These are phyloP conservation scores for Cochlearius cochlearius DNA, from an alignment of 2,113 vertebrate species.

Conservation along the genomic window DNA sequence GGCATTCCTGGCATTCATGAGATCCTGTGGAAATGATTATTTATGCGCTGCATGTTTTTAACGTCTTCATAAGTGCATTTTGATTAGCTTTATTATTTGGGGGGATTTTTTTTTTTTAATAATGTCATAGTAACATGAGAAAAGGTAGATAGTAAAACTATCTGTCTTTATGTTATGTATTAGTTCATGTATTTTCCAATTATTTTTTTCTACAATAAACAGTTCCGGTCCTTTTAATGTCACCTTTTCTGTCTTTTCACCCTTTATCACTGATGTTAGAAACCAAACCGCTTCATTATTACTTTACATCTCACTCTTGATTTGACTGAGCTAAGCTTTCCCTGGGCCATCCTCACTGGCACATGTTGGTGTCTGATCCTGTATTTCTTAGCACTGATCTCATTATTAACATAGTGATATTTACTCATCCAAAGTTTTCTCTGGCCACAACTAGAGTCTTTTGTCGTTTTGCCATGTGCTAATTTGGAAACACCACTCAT, in stretches of 20 bases:
- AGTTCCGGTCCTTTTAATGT: background rate
- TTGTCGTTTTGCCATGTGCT: background rate
- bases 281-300: background rate
- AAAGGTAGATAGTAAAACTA: background rate
- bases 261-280: background rate
- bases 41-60: background rate
- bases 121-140: background rate
- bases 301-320: background rate
- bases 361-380: too few relatives aligned
- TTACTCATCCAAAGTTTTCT: background rate
- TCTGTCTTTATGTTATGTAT: rapidly evolving
- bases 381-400: background rate
- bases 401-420: background rate
- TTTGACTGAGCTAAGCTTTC: background rate
- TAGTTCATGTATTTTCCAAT: background rate
- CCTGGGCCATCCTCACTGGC: background rate
- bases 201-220: background rate
- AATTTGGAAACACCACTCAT: background rate
- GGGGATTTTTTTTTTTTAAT: background rate
- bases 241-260: background rate
- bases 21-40: rapidly evolving
- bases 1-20: rapidly evolving
- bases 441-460: background rate
- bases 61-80: rapidly evolving
- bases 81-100: background rate